Evolutionary conservation across 2,113 vertebrate genomes (phyloP).

Genomic region (Onychostruthus taczanowskii): DNA sequence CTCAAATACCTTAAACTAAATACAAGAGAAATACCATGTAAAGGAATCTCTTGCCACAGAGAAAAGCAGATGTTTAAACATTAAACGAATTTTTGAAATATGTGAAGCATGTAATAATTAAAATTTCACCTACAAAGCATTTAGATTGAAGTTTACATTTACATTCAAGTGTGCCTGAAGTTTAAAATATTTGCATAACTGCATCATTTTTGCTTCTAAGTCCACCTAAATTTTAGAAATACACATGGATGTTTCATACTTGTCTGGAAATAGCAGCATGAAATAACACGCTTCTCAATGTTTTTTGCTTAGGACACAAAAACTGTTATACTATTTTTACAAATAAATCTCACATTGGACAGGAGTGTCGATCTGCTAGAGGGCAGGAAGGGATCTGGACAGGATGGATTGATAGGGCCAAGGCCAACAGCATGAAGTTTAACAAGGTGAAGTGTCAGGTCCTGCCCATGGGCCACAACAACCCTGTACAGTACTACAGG

Average conservation of each 20-base stretch:
- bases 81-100: not conserved
- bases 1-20: not conserved
- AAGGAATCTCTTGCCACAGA: not conserved
- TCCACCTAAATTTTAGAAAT: not conserved
- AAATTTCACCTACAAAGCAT: not conserved
- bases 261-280: not conserved
- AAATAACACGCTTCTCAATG: rapidly evolving
- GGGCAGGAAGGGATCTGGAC: not conserved
- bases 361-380: not conserved
- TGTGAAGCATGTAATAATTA: not conserved
- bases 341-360: not conserved
- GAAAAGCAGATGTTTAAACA: not conserved
- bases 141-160: not conserved
- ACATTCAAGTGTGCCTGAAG: not conserved
- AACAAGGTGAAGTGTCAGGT: not conserved
- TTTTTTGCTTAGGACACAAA: not conserved
- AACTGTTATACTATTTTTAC: not conserved
- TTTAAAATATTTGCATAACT: not conserved
- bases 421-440: not conserved
- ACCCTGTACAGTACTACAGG: not conserved
- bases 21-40: not conserved
- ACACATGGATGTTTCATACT: not conserved
- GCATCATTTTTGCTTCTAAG: not conserved
- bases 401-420: not conserved
- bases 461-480: not conserved